A percentile compares a stretch with the other conserved stretches of the same genome.
Evolutionary conservation across 2,113 vertebrate species (phyloP).

Genomic region (Nannobrachium achirus): DNA sequence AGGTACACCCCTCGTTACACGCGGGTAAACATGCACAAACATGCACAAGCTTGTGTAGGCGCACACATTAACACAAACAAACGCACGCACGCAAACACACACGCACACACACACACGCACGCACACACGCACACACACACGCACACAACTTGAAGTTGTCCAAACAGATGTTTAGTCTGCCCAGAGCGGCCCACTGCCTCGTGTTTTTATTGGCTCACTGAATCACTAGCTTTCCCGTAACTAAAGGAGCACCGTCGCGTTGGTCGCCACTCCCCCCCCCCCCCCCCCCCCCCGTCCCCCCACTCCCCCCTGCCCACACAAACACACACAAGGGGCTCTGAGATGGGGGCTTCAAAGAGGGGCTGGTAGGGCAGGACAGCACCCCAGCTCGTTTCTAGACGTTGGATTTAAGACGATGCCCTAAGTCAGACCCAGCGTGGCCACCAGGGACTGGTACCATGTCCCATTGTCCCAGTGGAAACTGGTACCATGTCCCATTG

Average conservation of each 20-base stretch:
- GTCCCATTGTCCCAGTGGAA: too few species aligned
- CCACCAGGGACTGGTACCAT: constrained; percentile 57
- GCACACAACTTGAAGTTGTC: constrained; percentile 61
- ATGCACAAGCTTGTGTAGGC: neutral
- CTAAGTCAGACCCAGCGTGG: constrained; percentile 68
- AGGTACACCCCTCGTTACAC: constrained; percentile 7
- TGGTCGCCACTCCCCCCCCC: constrained; percentile 34
- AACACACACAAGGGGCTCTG: constrained; percentile 41
- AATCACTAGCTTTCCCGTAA: constrained; percentile 63
- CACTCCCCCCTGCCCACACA: neutral
- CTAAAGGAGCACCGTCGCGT: constrained; percentile 49
- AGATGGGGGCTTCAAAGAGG: constrained; percentile 53
- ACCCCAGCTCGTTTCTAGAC: constrained; percentile 49
- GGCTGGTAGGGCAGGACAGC: constrained; percentile 37
- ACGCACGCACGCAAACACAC: constrained; percentile 10
- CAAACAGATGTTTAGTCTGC: constrained; percentile 80
- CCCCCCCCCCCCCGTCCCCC: neutral
- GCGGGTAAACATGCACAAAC: neutral
- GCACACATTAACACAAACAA: constrained; percentile 7
- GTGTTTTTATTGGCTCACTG: constrained; percentile 74
- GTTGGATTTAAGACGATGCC: constrained; percentile 46
- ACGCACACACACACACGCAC: constrained; percentile 30
- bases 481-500: too few species aligned
- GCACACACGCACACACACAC: constrained; percentile 31
- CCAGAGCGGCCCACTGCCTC: constrained; percentile 50